Evolutionary conservation across 2,113 vertebrate genomes (phyloP).

Genomic region (Coryphaenoides rupestris): DNA sequence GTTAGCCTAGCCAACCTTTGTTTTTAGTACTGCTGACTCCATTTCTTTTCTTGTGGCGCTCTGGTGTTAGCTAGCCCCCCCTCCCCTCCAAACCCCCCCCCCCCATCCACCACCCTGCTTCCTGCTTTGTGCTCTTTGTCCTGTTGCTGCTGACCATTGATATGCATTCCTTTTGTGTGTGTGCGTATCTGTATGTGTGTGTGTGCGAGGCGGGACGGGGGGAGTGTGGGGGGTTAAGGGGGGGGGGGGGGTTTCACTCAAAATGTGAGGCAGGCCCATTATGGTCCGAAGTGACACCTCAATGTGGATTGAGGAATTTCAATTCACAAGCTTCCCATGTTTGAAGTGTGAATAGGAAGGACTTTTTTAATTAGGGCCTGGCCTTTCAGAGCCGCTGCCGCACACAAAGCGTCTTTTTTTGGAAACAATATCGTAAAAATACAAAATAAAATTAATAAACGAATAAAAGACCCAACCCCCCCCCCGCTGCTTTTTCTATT

Average conservation of each 20-base stretch:
- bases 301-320: slow-evolving; percentile 53
- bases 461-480: neutral
- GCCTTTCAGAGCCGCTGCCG: slow-evolving; percentile 19
- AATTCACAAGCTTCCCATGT: slow-evolving; percentile 39
- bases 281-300: slow-evolving; percentile 58
- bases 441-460: too few species aligned
- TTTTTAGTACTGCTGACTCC: slow-evolving; percentile 26
- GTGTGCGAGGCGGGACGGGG: slow-evolving; percentile 31
- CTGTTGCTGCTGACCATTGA: slow-evolving; percentile 38
- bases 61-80: slow-evolving; percentile 33
- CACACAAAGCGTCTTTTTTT: slow-evolving; percentile 31
- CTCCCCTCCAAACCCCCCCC: too few species aligned
- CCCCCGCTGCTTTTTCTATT: slow-evolving; percentile 11
- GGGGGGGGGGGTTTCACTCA: slow-evolving; percentile 27
- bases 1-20: slow-evolving; percentile 1
- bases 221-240: slow-evolving; percentile 27
- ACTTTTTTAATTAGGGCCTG: slow-evolving; percentile 45
- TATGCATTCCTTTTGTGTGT: slow-evolving; percentile 58
- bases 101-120: slow-evolving; percentile 9
- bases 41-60: slow-evolving; percentile 21
- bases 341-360: slow-evolving; percentile 45
- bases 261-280: slow-evolving; percentile 47
- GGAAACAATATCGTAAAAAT: slow-evolving; percentile 22
- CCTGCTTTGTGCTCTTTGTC: slow-evolving; percentile 52
- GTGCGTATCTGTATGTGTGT: too few species aligned